These are phyloP conservation scores for Archaeoteleia sp. DNA, from an alignment of 2,888 invertebrate species.

Conservation along the genomic window DNA sequence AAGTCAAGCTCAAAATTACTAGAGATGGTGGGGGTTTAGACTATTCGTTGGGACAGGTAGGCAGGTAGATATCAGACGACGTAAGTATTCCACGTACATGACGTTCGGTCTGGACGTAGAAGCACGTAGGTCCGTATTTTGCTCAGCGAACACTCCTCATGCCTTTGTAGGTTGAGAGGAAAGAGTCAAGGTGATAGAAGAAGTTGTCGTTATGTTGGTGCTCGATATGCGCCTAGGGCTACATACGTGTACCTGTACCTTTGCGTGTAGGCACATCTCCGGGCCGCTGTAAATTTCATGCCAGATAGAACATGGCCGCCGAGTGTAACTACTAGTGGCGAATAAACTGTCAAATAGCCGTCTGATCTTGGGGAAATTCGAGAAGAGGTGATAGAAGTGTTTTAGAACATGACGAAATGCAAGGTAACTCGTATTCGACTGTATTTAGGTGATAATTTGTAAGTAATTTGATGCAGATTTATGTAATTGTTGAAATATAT, in stretches of 20 bases:
- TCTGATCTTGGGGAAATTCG: slow-evolving; percentile 18
- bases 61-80: slow-evolving; percentile 36
- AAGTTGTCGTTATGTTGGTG: slow-evolving; percentile 56
- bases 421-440: not conserved
- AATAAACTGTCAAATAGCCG: slow-evolving; percentile 64
- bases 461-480: too few species aligned
- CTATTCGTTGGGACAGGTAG: slow-evolving; percentile 24
- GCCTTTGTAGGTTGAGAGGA: slow-evolving; percentile 37
- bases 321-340: slow-evolving; percentile 57
- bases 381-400: slow-evolving; percentile 7
- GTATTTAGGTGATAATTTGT: slow-evolving; percentile 24
- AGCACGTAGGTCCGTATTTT: slow-evolving; percentile 69
- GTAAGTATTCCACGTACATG: slow-evolving; percentile 66
- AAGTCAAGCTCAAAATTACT: not conserved
- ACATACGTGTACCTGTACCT: slow-evolving; percentile 12
- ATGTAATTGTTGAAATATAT: too few species aligned
- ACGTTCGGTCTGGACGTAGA: slow-evolving; percentile 55
- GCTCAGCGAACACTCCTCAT: slow-evolving; percentile 53
- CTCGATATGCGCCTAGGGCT: slow-evolving; percentile 56
- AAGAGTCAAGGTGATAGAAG: slow-evolving; percentile 59
- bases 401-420: slow-evolving; percentile 19
- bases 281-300: slow-evolving; percentile 66
- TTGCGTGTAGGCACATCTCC: slow-evolving; percentile 41
- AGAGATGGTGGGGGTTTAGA: slow-evolving; percentile 9
- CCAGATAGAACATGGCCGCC: slow-evolving; percentile 63